These are phyloP conservation scores for Byasa hedistus DNA, from an alignment of 2,888 invertebrate genomes.

Conservation along the genomic window DNA sequence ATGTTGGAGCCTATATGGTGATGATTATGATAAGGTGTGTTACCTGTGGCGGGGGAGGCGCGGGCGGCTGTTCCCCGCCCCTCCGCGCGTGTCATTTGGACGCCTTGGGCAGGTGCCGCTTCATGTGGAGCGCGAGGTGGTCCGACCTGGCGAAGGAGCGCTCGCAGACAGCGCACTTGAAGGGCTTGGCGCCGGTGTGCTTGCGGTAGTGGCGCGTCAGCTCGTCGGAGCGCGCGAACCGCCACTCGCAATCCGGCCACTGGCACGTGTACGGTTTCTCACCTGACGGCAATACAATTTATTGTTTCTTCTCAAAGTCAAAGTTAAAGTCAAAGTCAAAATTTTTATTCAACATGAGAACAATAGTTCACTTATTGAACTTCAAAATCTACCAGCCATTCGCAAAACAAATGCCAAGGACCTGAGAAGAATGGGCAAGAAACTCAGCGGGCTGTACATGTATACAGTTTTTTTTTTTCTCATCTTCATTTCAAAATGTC, in stretches of 20 bases:
- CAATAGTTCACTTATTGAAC: too few species aligned
- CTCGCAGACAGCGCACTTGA: constrained; percentile 97
- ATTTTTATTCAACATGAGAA: too few species aligned
- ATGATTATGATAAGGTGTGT: not conserved
- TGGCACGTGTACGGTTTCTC: constrained; percentile 99
- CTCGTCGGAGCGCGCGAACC: constrained; percentile 97
- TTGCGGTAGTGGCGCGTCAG: constrained; percentile 97
- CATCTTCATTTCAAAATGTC: too few species aligned
- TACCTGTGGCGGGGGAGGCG: constrained; percentile 63
- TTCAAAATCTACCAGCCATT: too few species aligned
- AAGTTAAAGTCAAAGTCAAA: too few species aligned
- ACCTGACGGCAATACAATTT: constrained; percentile 77
- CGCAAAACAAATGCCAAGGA: too few species aligned
- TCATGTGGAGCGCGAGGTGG: constrained; percentile 97
- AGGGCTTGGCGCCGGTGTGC: constrained; percentile 98
- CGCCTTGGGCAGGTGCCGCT: constrained; percentile 95
- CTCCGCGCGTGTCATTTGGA: constrained; percentile 82
- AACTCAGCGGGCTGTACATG: too few species aligned
- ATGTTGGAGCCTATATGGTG: too few species aligned
- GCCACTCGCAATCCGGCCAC: constrained; percentile 99
- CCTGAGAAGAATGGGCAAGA: too few species aligned
- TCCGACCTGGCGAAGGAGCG: constrained; percentile 96
- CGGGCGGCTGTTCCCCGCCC: constrained; percentile 71
- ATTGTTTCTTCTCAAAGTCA: too few species aligned
- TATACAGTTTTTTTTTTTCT: too few species aligned